Conservation (phyloP, 2,113 vertebrate genomes). For the Todiramphus chloris region DNA sequence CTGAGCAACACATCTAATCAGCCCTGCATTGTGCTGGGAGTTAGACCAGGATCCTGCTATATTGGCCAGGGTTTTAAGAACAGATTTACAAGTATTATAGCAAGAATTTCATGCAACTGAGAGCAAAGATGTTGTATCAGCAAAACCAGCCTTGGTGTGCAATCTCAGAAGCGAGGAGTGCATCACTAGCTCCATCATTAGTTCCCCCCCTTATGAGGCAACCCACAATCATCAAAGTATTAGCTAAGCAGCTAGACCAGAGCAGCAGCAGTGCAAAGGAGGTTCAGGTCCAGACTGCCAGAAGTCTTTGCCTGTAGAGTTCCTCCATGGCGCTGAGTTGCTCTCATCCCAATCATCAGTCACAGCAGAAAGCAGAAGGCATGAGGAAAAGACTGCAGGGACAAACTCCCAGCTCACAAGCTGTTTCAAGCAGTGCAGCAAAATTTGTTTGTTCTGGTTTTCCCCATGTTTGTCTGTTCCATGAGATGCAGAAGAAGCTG, state of each 20-base stretch:
- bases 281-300: neutral
- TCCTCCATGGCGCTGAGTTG: rapidly evolving
- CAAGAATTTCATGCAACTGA: neutral
- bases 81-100: neutral
- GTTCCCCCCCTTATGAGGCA: neutral
- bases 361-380: neutral
- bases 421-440: neutral
- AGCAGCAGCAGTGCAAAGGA: neutral
- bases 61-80: neutral
- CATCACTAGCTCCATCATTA: neutral
- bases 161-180: rapidly evolving
- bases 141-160: neutral
- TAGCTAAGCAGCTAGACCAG: neutral
- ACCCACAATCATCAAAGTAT: neutral
- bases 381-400: neutral
- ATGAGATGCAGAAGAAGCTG: neutral
- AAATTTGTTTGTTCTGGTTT: neutral
- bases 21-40: rapidly evolving
- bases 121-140: neutral
- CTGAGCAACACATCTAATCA: neutral
- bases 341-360: neutral
- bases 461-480: neutral
- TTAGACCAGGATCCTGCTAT: neutral
- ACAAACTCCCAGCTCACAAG: neutral
- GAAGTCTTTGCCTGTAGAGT: neutral